Evolutionary conservation across 2,888 invertebrate species (phyloP).

Genomic region (Leistus spinibarbis): DNA sequence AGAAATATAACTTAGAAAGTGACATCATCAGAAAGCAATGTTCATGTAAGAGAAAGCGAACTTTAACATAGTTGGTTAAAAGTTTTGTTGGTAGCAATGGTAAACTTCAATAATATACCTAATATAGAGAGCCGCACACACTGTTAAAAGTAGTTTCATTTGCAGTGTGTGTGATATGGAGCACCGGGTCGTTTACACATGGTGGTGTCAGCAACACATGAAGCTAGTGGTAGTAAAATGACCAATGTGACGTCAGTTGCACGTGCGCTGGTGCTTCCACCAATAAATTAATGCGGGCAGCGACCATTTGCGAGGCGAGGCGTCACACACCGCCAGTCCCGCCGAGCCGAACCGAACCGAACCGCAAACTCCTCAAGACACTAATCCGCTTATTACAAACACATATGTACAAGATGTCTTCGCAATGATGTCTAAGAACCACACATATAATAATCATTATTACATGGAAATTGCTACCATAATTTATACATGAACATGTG

Average conservation of each 20-base stretch:
- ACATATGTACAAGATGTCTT: conserved; percentile 23
- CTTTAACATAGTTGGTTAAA: too few relatives aligned
- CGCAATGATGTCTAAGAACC: conserved; percentile 6
- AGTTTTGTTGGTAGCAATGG: too few relatives aligned
- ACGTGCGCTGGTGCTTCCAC: neutral
- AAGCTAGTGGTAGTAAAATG: neutral
- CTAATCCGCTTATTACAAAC: conserved; percentile 18
- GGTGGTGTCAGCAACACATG: neutral
- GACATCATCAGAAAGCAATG: too few relatives aligned
- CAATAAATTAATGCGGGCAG: neutral
- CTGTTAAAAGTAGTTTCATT: neutral
- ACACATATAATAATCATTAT: neutral
- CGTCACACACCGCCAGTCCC: neutral
- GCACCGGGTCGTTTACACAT: neutral
- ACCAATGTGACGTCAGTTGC: neutral
- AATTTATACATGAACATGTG: too few relatives aligned
- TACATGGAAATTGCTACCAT: neutral
- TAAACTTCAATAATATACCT: too few relatives aligned
- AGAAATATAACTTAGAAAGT: too few relatives aligned
- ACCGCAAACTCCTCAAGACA: neutral
- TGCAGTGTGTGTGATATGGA: neutral
- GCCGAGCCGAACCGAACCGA: too few relatives aligned
- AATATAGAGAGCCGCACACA: too few relatives aligned
- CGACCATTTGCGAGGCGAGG: neutral
- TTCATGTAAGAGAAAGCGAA: too few relatives aligned